Evolutionary conservation across 1,140 invertebrate genomes (phyloP).

Genomic region (Phthorimaea operculella): DNA sequence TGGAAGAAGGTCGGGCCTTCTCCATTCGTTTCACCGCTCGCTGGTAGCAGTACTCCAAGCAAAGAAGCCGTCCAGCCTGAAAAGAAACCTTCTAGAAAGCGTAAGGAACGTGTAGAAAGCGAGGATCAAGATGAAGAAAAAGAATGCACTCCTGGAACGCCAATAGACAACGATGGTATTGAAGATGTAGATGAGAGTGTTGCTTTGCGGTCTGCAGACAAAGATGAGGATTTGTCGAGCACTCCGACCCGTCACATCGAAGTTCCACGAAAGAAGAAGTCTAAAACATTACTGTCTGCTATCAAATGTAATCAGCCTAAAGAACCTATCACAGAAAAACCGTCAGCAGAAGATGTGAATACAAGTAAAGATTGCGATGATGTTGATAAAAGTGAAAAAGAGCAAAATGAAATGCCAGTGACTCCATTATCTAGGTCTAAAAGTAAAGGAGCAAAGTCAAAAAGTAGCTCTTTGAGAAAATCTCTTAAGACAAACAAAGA

Average conservation of each 20-base stretch:
- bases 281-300: conserved; percentile 28
- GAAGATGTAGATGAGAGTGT: not conserved
- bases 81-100: conserved; percentile 25
- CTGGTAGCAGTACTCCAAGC: conserved; percentile 14
- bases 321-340: too few relatives aligned
- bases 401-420: too few relatives aligned
- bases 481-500: not conserved
- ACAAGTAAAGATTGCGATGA: conserved; percentile 10
- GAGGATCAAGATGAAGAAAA: conserved; percentile 7
- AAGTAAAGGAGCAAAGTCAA: not conserved
- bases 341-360: not conserved
- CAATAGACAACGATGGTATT: not conserved
- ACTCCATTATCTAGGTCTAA: too few relatives aligned
- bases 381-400: not conserved
- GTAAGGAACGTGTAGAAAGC: conserved; percentile 17
- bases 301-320: not conserved
- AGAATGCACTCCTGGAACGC: not conserved
- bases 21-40: conserved; percentile 50
- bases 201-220: not conserved
- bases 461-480: not conserved
- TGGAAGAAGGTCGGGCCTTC: conserved; percentile 46
- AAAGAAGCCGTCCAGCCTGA: conserved; percentile 13
- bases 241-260: conserved; percentile 26
- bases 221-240: conserved; percentile 18
- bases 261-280: conserved; percentile 32